These are phyloP conservation scores for Danio jaintianensis DNA, from an alignment of 2,797 vertebrate species.

Conservation along the genomic window DNA sequence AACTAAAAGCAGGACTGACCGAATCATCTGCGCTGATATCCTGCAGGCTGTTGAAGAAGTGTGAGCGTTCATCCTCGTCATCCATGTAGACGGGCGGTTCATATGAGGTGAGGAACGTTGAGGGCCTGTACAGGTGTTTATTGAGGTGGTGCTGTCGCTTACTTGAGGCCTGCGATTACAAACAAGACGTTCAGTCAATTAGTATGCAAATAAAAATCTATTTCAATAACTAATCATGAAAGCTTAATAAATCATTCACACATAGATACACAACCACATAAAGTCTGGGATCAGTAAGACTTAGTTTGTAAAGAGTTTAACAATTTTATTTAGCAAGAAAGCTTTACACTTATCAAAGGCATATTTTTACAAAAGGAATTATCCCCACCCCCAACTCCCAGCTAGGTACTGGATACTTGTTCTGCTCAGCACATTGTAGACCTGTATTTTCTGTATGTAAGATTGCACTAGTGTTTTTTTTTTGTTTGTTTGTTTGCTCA, in stretches of 20 bases:
- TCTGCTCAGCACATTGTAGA: too few relatives aligned
- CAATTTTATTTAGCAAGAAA: not conserved
- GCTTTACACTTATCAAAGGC: not conserved
- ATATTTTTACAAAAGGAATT: too few relatives aligned
- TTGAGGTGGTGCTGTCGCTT: conserved; percentile 97
- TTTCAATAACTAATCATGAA: too few relatives aligned
- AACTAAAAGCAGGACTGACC: conserved; percentile 70
- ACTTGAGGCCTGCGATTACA: conserved; percentile 84
- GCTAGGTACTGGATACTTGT: too few relatives aligned
- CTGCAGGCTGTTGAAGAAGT: conserved; percentile 85
- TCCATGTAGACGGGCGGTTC: conserved; percentile 99
- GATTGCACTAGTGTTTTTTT: too few relatives aligned
- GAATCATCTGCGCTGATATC: conserved; percentile 87
- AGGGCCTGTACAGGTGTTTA: conserved; percentile 97
- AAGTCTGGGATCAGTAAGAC: not conserved
- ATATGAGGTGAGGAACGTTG: conserved; percentile 97
- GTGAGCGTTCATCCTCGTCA: conserved; percentile 91
- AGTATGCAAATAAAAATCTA: not conserved
- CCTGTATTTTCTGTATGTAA: too few relatives aligned
- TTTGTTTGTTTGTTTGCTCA: too few relatives aligned
- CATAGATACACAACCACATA: too few relatives aligned
- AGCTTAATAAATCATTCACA: too few relatives aligned
- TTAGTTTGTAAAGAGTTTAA: not conserved
- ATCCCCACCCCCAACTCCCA: too few relatives aligned
- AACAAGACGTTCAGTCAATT: not conserved